Evolutionary conservation across 2,888 invertebrate genomes (phyloP), one percentile per base, ranked within the genome.

Genomic region (Agrotis puta): DNA sequence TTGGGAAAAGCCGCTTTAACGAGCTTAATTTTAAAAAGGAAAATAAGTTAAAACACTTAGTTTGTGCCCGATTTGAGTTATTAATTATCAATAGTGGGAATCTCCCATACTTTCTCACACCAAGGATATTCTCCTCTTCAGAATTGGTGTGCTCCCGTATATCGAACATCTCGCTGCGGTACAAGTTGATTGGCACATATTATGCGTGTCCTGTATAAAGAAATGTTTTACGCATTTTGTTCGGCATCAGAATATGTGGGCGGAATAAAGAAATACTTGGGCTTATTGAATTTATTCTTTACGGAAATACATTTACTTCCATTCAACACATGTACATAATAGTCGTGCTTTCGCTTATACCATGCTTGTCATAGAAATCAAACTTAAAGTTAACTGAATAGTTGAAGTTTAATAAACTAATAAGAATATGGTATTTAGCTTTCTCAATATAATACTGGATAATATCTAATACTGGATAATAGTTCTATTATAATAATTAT

Each of bases 221-320:
- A 64, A 61, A 72, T 61, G 56, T 56, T 45, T 58, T 54, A 43
- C 53, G 18, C 20, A 64, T 67, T 51, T 72, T 67, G 48, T 61
- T 82, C 51, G 57, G 33, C 45, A 58, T 54, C 57, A 16, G 39
- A 68, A 59, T 16, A 82, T 63, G 67, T 62, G 79, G 64, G 64
- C 33, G 18, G 67, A 78, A 79, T 82, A 77, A 70, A 62, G 64
- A 58, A 50, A 57, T 63, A 61, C 33, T 53, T 47, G 58, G 22
- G 27, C 22, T 50, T 79, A 82, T 82, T 79, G 64, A 73, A 78
- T 79, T 64, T 72, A 57, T 81, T 64, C 22, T 64, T 64, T 67
- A 47, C 82, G 48, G 64, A 72, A 82, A 82, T 56, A 64, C 24
- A 72, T 67, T 71, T 18, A 22, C 53, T 50, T 24, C 48, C 56